Evolutionary conservation across 2,888 invertebrate genomes (phyloP), one percentile per base, ranked within the genome.

Genomic region (Noctuana brunneofusca): DNA sequence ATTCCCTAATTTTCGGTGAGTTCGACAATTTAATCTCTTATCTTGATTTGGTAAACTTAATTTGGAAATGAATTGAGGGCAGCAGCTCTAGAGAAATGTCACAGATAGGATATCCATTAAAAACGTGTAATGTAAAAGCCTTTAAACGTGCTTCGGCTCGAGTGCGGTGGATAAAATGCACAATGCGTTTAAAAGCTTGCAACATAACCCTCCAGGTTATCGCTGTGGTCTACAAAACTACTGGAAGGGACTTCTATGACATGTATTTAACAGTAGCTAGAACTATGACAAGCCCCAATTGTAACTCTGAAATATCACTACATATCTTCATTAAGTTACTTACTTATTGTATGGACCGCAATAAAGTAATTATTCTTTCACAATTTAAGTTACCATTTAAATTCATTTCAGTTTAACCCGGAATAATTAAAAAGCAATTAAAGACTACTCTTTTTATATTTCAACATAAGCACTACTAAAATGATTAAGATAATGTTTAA

Each of bases 151-250:
- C 50, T 22, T 50, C 56, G 56, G 43, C 22, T 16, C 8, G 43
- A 56, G 32, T 56, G 43, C 32, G 38, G 50, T 56, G 63, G 56
- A 63, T 63, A 56, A 63, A 63, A 63, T 57, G 63, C 50, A 63
- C 56, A 56, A 63, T 63, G 63, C 56, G 43, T 56, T 63, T 56
- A 63, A 63, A 63, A 63, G 63, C 56, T 63, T 63, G 63, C 56
- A 63, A 43, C 32, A 22, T 52, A 62, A 41, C 50, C 56, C 49
- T 56, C 22, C 18, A 43, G 50, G 55, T 24, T 56, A 43, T 20
- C 22, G 22, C 27, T 43, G 18, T 52, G 12, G 16, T 22, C 2
- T 38, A 30, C 50, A 56, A 41, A 55, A 14, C 4, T 6, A 41
- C 62, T 62, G 14, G 62, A 62, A 50, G 6, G 16, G 62, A 14